Evolutionary conservation across 2,113 vertebrate species (phyloP).

Genomic region (Aphelocoma coerulescens): DNA sequence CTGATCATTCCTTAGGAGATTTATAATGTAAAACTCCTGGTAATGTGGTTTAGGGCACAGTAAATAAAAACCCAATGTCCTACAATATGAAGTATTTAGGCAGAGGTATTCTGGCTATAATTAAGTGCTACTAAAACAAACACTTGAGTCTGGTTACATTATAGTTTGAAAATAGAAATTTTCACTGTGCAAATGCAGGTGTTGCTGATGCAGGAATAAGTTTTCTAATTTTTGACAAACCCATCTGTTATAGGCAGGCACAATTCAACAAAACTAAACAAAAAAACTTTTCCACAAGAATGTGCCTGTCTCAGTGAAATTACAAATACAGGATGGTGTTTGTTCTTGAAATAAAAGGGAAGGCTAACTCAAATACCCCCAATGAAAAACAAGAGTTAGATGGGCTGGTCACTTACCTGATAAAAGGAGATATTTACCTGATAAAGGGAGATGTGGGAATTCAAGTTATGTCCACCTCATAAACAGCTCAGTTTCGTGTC

Average conservation of each 20-base stretch:
- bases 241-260: not conserved
- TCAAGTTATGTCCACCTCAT: not conserved
- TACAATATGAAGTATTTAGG: not conserved
- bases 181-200: not conserved
- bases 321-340: not conserved
- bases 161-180: not conserved
- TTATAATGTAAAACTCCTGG: not conserved
- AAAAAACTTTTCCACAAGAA: not conserved
- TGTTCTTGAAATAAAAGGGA: not conserved
- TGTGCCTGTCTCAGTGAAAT: not conserved
- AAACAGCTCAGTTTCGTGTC: not conserved
- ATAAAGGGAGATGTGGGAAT: not conserved
- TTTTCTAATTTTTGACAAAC: not conserved
- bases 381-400: not conserved
- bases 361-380: not conserved
- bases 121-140: not conserved
- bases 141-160: not conserved
- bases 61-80: not conserved
- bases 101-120: not conserved
- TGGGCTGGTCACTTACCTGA: not conserved
- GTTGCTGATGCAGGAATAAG: not conserved
- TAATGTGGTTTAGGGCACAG: not conserved
- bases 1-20: not conserved
- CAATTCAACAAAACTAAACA: not conserved
- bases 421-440: not conserved